Percentiles rank a stretch among this genome's conserved stretches.
Evolutionary conservation across 2,888 invertebrate genomes (phyloP).

Genomic region (Cheilosia vernalis): DNA sequence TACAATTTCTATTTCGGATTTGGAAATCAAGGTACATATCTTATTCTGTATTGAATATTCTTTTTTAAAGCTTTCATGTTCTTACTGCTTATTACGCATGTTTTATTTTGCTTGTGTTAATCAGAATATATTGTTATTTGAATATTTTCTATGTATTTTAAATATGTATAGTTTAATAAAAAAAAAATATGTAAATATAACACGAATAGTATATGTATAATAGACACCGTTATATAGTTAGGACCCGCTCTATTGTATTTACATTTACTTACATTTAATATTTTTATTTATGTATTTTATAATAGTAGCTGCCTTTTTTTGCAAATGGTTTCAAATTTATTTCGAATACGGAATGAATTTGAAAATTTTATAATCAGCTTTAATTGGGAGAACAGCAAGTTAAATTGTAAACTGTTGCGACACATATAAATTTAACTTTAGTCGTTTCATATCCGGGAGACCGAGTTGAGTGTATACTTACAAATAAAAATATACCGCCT

Average conservation of each 20-base stretch:
- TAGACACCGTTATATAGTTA: conserved; percentile 41
- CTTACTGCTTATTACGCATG: conserved; percentile 7
- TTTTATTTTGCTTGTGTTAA: conserved; percentile 8
- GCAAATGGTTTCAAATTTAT: not conserved
- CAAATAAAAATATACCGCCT: not conserved
- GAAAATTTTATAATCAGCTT: not conserved
- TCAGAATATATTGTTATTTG: conserved; percentile 34
- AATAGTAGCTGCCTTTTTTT: conserved; percentile 1
- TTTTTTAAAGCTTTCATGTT: conserved; percentile 16
- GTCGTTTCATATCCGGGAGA: no score
- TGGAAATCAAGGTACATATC: conserved; percentile 19
- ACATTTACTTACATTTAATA: conserved; percentile 28
- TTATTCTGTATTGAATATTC: conserved; percentile 3
- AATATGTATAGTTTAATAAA: conserved; percentile 32
- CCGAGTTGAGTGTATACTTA: no score
- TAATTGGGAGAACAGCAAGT: not conserved
- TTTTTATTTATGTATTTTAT: not conserved
- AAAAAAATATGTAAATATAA: conserved; percentile 28
- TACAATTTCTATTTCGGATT: conserved; percentile 22
- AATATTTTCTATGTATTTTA: conserved; percentile 37
- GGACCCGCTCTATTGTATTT: conserved; percentile 45
- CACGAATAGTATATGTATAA: conserved; percentile 51
- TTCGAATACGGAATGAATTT: not conserved
- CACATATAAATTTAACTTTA: no score
- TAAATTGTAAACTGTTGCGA: no score